Percentiles rank a stretch among this genome's conserved stretches.
phyloP scores from a whole-genome alignment of 37 sponge, comb jelly and placozoan genomes.

The Bolinopsis microptera region DNA sequence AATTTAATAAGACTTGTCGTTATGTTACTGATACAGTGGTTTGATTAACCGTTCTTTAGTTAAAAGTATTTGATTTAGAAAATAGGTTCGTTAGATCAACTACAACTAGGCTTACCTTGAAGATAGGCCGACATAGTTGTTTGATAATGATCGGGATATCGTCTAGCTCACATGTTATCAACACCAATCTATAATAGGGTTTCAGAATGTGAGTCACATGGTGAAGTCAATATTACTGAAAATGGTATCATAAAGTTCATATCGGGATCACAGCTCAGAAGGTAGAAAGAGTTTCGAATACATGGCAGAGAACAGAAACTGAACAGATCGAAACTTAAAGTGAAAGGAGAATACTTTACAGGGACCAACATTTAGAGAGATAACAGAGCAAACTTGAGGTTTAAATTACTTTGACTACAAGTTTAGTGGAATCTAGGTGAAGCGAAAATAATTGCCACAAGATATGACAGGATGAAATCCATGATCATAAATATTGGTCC shows the following conservation, averaged over 20 bases:
- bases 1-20: too few species aligned
- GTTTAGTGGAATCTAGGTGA: background rate
- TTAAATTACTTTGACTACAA: background rate
- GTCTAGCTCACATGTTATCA: conserved; percentile 21
- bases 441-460: background rate
- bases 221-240: too few species aligned
- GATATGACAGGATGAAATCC: background rate
- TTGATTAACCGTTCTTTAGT: too few species aligned
- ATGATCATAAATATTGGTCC: background rate
- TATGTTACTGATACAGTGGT: too few species aligned
- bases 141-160: background rate
- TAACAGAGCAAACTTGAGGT: background rate
- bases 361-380: background rate
- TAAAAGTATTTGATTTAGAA: too few species aligned
- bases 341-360: background rate
- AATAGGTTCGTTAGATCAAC: too few species aligned
- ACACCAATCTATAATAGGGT: background rate
- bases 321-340: background rate
- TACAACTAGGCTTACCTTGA: background rate
- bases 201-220: background rate
- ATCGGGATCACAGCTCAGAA: background rate
- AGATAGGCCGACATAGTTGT: background rate
- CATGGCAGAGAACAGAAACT: background rate
- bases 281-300: background rate
- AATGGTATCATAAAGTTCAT: background rate